phyloP scores from a whole-genome alignment of 35 echinoderm and acorn worm species.

The Apostichopus japonicus region DNA sequence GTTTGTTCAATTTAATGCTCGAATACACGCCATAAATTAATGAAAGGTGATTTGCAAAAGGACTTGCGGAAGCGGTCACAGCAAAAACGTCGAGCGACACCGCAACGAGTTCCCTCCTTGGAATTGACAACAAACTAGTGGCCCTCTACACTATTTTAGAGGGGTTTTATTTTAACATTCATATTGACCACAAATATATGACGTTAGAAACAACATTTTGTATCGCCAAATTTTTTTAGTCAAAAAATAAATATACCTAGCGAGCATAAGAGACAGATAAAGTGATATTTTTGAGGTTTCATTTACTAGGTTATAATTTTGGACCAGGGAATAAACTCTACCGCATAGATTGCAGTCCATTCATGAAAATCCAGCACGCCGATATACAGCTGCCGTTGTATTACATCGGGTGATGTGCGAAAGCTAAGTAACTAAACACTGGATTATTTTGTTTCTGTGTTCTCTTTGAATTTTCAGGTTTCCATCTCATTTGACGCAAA shows the following conservation, averaged over 20 bases:
- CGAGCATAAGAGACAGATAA: no score
- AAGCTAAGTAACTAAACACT: background rate
- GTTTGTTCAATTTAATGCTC: slow-evolving; percentile 55
- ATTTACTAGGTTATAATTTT: no score
- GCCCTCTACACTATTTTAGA: background rate
- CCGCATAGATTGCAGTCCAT: background rate
- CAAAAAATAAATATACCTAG: no score
- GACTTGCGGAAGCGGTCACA: slow-evolving; percentile 30
- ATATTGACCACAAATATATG: background rate
- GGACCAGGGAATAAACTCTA: background rate
- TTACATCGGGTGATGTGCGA: background rate
- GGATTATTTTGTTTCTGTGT: slow-evolving; percentile 8
- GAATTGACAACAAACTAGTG: slow-evolving; percentile 3
- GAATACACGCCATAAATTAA: slow-evolving; percentile 42
- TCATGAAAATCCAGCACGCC: background rate
- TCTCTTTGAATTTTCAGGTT: slow-evolving; percentile 36
- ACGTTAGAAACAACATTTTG: no score
- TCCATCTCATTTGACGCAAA: slow-evolving; percentile 38
- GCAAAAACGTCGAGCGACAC: slow-evolving; percentile 30
- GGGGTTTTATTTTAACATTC: background rate
- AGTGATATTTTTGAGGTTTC: no score
- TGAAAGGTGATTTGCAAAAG: slow-evolving; percentile 23
- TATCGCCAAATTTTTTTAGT: no score
- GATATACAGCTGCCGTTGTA: background rate
- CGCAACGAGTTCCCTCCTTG: background rate